Evolutionary conservation across 2,888 invertebrate species (phyloP).

Genomic region (Hydraecia micacea): DNA sequence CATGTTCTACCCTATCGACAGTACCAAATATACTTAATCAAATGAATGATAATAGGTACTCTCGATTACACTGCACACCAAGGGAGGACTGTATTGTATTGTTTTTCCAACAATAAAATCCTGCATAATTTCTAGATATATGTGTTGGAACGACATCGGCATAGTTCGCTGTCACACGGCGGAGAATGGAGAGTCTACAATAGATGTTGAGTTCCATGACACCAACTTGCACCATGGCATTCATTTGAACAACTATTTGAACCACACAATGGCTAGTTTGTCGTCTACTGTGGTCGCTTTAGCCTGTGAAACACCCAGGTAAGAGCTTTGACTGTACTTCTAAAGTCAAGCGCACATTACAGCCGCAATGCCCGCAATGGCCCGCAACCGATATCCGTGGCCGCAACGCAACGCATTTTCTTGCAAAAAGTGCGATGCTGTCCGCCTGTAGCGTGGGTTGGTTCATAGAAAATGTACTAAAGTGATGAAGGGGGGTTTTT

Average conservation of each 20-base stretch:
- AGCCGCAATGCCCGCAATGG: background rate
- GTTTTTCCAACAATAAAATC: background rate
- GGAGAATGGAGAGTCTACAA: slow-evolving; percentile 93
- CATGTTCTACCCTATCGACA: no score
- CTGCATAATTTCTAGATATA: slow-evolving; percentile 84
- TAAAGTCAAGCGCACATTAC: background rate
- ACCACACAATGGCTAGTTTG: slow-evolving; percentile 96
- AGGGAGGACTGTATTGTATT: background rate
- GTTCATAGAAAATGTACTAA: background rate
- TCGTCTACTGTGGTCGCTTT: slow-evolving; percentile 95
- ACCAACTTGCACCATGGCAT: slow-evolving; percentile 96
- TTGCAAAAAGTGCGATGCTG: background rate
- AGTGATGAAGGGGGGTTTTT: background rate
- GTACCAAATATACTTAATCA: background rate
- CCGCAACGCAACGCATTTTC: background rate
- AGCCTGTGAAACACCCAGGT: slow-evolving; percentile 93
- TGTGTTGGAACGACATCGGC: slow-evolving; percentile 98
- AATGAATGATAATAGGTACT: background rate
- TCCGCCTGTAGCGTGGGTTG: background rate
- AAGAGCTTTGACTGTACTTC: slow-evolving; percentile 59
- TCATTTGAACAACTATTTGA: slow-evolving; percentile 95
- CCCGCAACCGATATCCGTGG: background rate
- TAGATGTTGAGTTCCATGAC: slow-evolving; percentile 99
- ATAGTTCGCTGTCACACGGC: slow-evolving; percentile 95
- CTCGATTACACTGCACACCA: background rate